Evolutionary conservation across 2,113 vertebrate genomes (phyloP), one percentile per base, ranked within the genome.

Genomic region (Climacteris rufus): DNA sequence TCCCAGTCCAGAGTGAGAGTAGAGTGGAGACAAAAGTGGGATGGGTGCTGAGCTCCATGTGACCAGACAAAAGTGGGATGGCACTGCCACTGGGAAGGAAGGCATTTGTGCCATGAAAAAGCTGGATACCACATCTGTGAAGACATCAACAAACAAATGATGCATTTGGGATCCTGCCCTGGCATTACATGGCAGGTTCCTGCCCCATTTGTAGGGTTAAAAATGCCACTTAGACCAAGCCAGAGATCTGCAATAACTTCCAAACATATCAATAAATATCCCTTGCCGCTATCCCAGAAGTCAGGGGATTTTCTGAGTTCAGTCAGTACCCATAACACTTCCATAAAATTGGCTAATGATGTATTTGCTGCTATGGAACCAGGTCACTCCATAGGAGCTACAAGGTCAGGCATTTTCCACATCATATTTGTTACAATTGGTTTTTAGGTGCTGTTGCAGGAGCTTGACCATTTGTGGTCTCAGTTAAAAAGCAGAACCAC

Each of bases 131-230:
- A 7, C 27, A 11, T 4, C 22, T 37, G 31, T 6, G 57, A 15
- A 15, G 63, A 27, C 16, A 53, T 15, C 13, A 30, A 30, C 64
- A 70, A 33, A 15, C 39, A 25, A 20, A 21, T 4, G 0, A 8
- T 30, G 16, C 24, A 15, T 2, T 0, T 20, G 25, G 28, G 37
- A 27, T 31, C 45, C 65, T 63, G 33, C 47, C 60, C 52, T 31
- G 31, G 25, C 3, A 1, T 37, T 20, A 3, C 20, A 1, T 0
- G 30, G 7, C 1, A 3, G 18, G 1, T 12, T 63, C 15, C 40
- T 13, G 17, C 35, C 33, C 37, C 17, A 0, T 35, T 77, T 50
- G 20, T 5, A 5, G 47, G 68, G 33, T 54, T 18, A 35, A n/a
- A 81, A 31, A 53, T 44, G 33, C 68, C 54, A 7, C 63, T 27